These are phyloP conservation scores for Nipponia nippon DNA, from an alignment of 2,113 vertebrate genomes.

Conservation along the genomic window DNA sequence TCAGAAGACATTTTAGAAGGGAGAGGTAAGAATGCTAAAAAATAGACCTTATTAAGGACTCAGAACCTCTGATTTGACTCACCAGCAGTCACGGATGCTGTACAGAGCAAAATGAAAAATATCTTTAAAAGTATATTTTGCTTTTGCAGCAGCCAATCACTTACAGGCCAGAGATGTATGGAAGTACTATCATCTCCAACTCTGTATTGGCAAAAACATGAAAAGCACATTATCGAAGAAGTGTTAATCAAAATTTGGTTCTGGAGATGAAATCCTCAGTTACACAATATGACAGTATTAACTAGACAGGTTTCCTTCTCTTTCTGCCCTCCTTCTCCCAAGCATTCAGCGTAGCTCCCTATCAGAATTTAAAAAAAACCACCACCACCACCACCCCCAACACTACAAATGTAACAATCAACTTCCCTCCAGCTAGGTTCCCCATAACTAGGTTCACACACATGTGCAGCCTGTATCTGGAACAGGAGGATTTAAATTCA, in stretches of 20 bases:
- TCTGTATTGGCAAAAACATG: background rate
- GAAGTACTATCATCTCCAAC: background rate
- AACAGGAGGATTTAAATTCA: background rate
- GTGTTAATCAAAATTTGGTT: background rate
- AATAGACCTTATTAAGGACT: background rate
- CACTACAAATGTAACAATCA: background rate
- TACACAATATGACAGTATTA: background rate
- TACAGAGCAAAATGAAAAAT: background rate
- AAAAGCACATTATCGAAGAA: background rate
- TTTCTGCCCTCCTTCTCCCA: background rate
- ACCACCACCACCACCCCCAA: too few relatives aligned
- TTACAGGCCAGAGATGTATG: background rate
- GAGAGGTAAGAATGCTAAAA: background rate
- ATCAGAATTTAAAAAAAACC: background rate
- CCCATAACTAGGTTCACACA: background rate
- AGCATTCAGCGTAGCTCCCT: background rate
- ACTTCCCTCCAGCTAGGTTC: background rate
- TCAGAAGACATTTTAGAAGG: background rate
- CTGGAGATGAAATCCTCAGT: background rate
- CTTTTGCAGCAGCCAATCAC: background rate
- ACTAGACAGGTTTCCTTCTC: background rate
- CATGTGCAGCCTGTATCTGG: too few relatives aligned
- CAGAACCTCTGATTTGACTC: background rate
- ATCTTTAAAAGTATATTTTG: background rate
- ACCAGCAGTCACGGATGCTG: background rate